These are phyloP conservation scores for Pegoplata infirma DNA, from an alignment of 2,888 invertebrate genomes.

Conservation along the genomic window DNA sequence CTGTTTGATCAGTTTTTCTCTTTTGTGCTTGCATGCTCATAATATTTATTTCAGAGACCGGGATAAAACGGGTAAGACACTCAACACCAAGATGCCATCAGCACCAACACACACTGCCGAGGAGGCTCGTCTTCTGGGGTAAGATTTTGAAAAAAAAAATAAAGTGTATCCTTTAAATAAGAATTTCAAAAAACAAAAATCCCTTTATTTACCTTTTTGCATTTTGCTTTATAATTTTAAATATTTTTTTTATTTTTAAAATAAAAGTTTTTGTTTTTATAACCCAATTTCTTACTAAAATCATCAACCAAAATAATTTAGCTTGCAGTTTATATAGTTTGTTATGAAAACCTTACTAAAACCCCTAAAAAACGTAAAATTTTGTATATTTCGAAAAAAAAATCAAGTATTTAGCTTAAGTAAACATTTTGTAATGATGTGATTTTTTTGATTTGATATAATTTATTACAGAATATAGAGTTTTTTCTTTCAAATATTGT, in stretches of 20 bases:
- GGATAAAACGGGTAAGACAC: slow-evolving; percentile 78
- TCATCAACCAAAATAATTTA: slow-evolving; percentile 4
- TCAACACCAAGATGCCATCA: slow-evolving; percentile 79
- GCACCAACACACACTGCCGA: slow-evolving; percentile 82
- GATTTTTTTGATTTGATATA: too few relatives aligned
- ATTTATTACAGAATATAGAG: slow-evolving; percentile 22
- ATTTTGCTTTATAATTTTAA: slow-evolving; percentile 45
- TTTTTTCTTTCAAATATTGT: slow-evolving; percentile 4
- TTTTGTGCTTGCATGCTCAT: slow-evolving; percentile 79
- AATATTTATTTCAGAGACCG: slow-evolving; percentile 79
- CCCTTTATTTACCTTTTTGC: slow-evolving; percentile 50
- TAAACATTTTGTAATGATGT: slow-evolving; percentile 14
- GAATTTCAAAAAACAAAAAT: slow-evolving; percentile 43
- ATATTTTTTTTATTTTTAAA: slow-evolving; percentile 11
- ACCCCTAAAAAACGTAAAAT: neutral
- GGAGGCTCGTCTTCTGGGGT: slow-evolving; percentile 93
- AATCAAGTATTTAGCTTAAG: slow-evolving; percentile 31
- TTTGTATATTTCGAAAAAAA: slow-evolving; percentile 21
- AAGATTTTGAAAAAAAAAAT: slow-evolving; percentile 78
- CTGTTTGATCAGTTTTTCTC: slow-evolving; percentile 64
- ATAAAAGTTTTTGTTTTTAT: slow-evolving; percentile 9
- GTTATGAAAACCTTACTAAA: slow-evolving; percentile 30
- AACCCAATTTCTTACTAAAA: slow-evolving; percentile 20
- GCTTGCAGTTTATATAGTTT: slow-evolving; percentile 33
- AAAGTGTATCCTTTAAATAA: slow-evolving; percentile 32